Evolutionary conservation across 2,797 vertebrate species (phyloP).

Genomic region (Chiloscyllium punctatum): DNA sequence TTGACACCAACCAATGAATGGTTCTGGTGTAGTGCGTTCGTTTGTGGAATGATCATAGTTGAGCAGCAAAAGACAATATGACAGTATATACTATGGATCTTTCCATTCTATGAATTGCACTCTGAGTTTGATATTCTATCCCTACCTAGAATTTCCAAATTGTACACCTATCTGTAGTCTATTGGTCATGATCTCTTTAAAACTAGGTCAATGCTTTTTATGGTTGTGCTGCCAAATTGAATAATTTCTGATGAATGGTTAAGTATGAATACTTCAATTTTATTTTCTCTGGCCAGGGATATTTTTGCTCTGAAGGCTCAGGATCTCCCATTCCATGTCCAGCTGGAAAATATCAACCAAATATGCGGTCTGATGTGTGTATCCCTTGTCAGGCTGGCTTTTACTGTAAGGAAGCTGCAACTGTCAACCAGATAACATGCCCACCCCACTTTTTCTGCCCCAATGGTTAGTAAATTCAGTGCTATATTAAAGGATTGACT

Average conservation of each 20-base stretch:
- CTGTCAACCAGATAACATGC: conserved; percentile 65
- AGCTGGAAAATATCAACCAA: conserved; percentile 78
- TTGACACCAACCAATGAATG: background rate
- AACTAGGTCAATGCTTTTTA: too few species aligned
- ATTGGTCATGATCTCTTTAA: too few species aligned
- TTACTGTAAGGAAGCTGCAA: conserved; percentile 73
- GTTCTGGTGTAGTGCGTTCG: background rate
- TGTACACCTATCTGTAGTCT: background rate
- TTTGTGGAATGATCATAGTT: background rate
- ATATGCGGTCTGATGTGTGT: conserved; percentile 66
- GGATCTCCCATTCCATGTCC: conserved; percentile 65
- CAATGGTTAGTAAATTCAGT: conserved; percentile 56
- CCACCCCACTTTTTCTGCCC: conserved; percentile 80
- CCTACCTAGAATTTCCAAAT: background rate
- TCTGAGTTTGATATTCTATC: background rate
- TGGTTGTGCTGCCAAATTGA: background rate
- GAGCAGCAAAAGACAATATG: background rate
- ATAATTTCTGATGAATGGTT: background rate
- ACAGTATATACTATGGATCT: background rate
- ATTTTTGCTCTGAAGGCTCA: conserved; percentile 72
- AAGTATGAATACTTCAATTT: background rate
- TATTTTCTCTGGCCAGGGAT: conserved; percentile 62
- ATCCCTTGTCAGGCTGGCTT: conserved; percentile 75
- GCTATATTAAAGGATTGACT: background rate
- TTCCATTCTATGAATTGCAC: background rate